These are phyloP conservation scores for Ophion slaviceki DNA, from an alignment of 2,888 invertebrate genomes.

Conservation along the genomic window DNA sequence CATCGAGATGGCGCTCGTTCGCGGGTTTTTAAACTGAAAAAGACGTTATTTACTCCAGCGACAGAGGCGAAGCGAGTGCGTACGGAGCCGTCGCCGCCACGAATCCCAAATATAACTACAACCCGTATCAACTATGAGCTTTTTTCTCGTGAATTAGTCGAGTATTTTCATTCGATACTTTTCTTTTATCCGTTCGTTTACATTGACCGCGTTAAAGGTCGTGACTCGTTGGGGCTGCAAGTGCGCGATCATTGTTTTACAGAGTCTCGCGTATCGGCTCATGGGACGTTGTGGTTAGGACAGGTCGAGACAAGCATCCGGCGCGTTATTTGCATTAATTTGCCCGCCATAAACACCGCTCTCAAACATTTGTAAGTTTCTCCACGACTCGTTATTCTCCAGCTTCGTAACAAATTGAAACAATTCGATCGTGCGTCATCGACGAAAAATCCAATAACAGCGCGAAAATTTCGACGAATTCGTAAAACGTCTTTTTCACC, in stretches of 20 bases:
- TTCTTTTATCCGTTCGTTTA: conserved; percentile 3
- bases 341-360: conserved; percentile 53
- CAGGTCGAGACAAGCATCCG: conserved; percentile 54
- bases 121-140: conserved; percentile 33
- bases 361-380: conserved; percentile 48
- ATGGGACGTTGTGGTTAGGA: conserved; percentile 50
- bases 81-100: conserved; percentile 18
- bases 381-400: neutral
- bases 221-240: conserved; percentile 1
- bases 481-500: neutral
- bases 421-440: neutral
- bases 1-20: conserved; percentile 52
- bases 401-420: neutral
- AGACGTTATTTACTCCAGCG: conserved; percentile 55
- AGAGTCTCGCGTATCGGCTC: conserved; percentile 2
- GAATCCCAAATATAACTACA: neutral
- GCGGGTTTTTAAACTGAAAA: conserved; percentile 52
- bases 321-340: conserved; percentile 49
- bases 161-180: conserved; percentile 18
- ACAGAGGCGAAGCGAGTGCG: conserved; percentile 34
- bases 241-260: neutral
- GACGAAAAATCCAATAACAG: neutral
- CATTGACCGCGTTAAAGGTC: neutral
- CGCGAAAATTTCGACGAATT: neutral
- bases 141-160: conserved; percentile 29